Percentiles rank a stretch among this genome's conserved stretches.
These are phyloP conservation scores for Phaethornis superciliosus DNA, from an alignment of 2,113 vertebrate genomes.

Conservation along the genomic window DNA sequence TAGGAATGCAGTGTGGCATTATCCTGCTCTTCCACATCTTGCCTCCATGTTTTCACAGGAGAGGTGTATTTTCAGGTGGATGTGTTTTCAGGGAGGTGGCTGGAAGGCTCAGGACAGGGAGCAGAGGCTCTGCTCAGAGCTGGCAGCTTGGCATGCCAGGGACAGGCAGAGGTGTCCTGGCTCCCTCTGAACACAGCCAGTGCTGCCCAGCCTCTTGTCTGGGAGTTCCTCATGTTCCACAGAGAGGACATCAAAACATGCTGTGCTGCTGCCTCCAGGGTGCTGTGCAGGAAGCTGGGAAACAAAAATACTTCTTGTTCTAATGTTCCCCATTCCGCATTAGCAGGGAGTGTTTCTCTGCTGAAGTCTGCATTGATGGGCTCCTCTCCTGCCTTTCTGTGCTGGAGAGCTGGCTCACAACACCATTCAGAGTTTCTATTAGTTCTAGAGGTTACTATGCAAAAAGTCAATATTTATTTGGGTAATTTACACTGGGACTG, in stretches of 20 bases:
- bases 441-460: neutral
- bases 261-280: neutral
- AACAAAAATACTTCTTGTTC: neutral
- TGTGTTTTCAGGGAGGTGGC: neutral
- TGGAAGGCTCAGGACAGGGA: neutral
- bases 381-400: neutral
- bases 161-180: neutral
- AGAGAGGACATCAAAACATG: accelerated
- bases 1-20: accelerated
- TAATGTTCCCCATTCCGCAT: neutral
- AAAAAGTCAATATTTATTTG: neutral
- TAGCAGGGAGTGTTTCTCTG: neutral
- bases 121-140: neutral
- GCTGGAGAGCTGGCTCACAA: neutral
- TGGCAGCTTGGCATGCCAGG: accelerated
- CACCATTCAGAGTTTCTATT: neutral
- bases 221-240: neutral
- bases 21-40: neutral
- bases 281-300: neutral
- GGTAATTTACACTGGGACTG: neutral
- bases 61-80: accelerated
- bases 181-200: neutral
- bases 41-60: neutral
- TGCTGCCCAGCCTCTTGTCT: neutral
- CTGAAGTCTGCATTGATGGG: neutral